Evolutionary conservation across 2,888 invertebrate species (phyloP).

Genomic region (Plebejus melissa): DNA sequence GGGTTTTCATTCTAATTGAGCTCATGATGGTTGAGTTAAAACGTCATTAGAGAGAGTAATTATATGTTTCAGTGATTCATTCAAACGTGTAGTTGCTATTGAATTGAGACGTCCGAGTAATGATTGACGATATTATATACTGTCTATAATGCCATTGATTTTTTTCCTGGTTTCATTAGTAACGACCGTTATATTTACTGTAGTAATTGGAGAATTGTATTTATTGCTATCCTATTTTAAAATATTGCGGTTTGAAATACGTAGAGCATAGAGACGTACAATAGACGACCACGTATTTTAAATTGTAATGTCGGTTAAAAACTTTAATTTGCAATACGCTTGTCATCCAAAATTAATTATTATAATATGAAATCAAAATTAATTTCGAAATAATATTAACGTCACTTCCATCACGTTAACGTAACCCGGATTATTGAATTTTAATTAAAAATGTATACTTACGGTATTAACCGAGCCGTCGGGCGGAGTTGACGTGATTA

Average conservation of each 20-base stretch:
- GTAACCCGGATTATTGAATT: slow-evolving; percentile 13
- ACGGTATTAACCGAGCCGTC: not conserved
- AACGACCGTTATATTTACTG: not conserved
- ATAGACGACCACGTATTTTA: not conserved
- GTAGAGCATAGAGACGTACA: not conserved
- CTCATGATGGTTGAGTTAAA: slow-evolving; percentile 25
- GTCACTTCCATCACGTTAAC: not conserved
- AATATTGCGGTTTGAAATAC: not conserved
- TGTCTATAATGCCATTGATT: not conserved
- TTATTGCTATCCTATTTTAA: not conserved
- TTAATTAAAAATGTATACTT: slow-evolving; percentile 14
- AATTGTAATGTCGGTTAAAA: not conserved
- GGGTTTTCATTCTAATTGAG: slow-evolving; percentile 58
- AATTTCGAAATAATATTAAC: not conserved
- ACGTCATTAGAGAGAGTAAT: slow-evolving; percentile 23
- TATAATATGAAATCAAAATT: not conserved
- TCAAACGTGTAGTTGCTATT: not conserved
- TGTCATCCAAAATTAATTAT: not conserved
- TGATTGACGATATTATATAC: slow-evolving; percentile 10
- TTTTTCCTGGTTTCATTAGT: not conserved
- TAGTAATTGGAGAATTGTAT: not conserved
- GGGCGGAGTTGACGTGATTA: slow-evolving; percentile 1
- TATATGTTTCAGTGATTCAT: slow-evolving; percentile 25
- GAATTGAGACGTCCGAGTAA: slow-evolving; percentile 15
- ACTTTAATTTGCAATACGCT: not conserved